Base-by-base conservation (phyloP, 2,797 vertebrate species). In the Crenichthys baileyi region DNA sequence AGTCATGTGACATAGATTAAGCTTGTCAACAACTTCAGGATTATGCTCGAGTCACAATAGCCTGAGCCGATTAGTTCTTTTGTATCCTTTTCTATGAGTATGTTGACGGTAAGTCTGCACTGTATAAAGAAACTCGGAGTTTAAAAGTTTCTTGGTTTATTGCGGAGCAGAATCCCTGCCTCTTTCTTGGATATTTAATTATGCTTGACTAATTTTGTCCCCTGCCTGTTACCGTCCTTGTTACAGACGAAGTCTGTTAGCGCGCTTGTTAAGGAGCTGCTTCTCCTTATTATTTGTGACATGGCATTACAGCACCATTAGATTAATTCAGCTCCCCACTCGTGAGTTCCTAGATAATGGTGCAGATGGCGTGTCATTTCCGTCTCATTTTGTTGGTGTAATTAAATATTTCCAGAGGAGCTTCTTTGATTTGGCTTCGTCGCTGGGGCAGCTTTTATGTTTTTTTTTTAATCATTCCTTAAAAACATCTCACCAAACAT, bases 1-100 rank as follows among this genome's bases (percentile, higher is more conserved):
- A 13, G 79, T 89, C 89, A 91, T 74, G 80, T 91, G 88, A 85
- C 48, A 26, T 51, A 87, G 88, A 88, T 92, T 88, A 89, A 87
- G 71, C 82, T 83, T 71, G 76, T 90, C 75, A 91, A 85, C 29
- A 80, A 86, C 80, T 84, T 72, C 5, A 2, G 90, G 91, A 93
- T 92, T 93, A 91, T 65, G 36, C 50, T 72, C 61, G 51, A 55
- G 67, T 78, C 78, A 87, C 76, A 85, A 85, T 81, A 89, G 87
- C 60, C 78, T 87, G 82, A 88, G 72, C 22, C 48, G 89, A 89
- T 92, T 89, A 85, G 12, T 16, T 39, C 36, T 72, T 71, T 61
- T 75, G 56, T 70, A 18, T 83, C 79, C 22, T 29, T 70, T 86
- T 79, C 68, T 83, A 36, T 79, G 51, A 79, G 63, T 79, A 67